phyloP scores from a whole-genome alignment of 2,113 vertebrate species.

The Papio anubis region DNA sequence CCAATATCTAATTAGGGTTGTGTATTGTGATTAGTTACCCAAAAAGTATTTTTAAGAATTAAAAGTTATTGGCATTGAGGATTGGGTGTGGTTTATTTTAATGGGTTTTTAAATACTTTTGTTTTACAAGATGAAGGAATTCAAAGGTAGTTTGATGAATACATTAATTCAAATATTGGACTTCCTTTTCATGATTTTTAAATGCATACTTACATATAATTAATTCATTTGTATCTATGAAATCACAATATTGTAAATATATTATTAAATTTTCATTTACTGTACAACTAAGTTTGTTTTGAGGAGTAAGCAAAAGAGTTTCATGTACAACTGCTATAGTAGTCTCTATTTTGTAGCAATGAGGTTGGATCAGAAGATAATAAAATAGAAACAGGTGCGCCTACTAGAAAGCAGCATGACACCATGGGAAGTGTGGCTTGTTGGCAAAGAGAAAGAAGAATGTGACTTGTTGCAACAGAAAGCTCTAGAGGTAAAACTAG shows the following conservation, averaged over 20 bases:
- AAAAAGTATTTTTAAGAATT: not conserved
- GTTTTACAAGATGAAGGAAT: not conserved
- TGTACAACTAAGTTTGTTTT: not conserved
- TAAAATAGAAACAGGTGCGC: conserved; percentile 18
- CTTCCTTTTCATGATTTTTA: not conserved
- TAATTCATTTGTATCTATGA: not conserved
- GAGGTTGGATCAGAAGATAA: conserved; percentile 46
- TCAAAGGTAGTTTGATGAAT: not conserved
- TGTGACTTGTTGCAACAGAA: conserved; percentile 86
- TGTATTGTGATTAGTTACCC: conserved; percentile 16
- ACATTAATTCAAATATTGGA: not conserved
- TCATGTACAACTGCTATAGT: not conserved
- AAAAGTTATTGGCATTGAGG: not conserved
- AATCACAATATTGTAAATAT: not conserved
- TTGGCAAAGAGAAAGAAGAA: conserved; percentile 92
- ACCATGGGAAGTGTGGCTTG: conserved; percentile 94
- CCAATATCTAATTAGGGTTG: not conserved
- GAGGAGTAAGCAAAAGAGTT: not conserved
- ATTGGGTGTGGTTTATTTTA: not conserved
- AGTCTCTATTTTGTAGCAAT: conserved; percentile 27
- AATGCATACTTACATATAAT: not conserved
- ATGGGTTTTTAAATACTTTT: conserved; percentile 26
- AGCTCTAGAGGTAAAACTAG: conserved; percentile 86
- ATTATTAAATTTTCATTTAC: not conserved
- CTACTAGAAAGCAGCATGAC: conserved; percentile 81